Base-by-base conservation (phyloP, 2,113 vertebrate species). In the rat (Rattus norvegicus) region DNA sequence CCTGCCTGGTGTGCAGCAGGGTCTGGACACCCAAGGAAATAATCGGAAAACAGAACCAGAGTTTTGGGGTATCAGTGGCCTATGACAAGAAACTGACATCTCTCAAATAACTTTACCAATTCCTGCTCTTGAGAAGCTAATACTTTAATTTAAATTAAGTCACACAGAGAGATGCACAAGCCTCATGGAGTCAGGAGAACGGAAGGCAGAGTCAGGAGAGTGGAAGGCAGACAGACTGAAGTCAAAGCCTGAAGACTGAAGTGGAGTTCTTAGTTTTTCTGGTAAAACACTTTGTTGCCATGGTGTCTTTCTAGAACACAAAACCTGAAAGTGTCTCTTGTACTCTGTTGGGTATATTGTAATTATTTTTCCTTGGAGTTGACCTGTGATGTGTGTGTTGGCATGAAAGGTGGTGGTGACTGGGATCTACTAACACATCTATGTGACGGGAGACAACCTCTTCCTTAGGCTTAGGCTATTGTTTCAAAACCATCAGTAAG, bases 141-240 rank as follows among this genome's bases (percentile, higher is more conserved):
- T 89, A 97, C 96, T 96, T 97, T 97, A 97, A 95, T 97, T 97
- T 98, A 98, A 98, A 98, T 98, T 97, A 98, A 98, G 97, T 97
- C 75, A 1, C 33, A n/a, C 59, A 85, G 93, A 90, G 30, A 33
- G 28, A 61, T 47, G 4, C 9, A 5, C 43, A 87, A 43, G 63
- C 28, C 81, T 70, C 54, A 97, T 97, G 91, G 92, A 96, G 95
- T 97, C 81, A 95, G 96, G 96, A 84, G 19, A 97, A 75, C 81
- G 86, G 96, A 97, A 73, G 33, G 11, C 73, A 98, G 95, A 96
- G 43, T 43, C 43, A 43, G 43, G 43, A 43, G 43, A 43, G 76
- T 83, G 87, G 97, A 96, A 72, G 36, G 14, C 72, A 98, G 94
- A 96, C 72, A 98, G 94, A 96, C 97, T 93, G 97, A 97, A 97